phyloP scores from a whole-genome alignment of 1,140 invertebrate genomes.

The Drosophila gunungcola region DNA sequence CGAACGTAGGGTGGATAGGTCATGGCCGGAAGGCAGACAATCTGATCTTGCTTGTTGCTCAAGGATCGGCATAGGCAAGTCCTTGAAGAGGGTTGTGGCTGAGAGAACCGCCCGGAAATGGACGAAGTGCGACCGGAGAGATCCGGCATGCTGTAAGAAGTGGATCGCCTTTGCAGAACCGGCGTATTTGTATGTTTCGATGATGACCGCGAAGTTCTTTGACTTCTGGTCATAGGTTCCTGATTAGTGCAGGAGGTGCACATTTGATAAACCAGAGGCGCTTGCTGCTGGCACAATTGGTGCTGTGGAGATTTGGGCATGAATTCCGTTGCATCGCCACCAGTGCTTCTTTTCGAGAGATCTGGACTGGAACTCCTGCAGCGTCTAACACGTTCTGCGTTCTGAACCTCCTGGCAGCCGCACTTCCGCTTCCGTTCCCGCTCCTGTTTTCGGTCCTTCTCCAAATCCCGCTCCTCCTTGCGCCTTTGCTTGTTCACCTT shows the following conservation, averaged over 20 bases:
- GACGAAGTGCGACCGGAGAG: conserved; percentile 9
- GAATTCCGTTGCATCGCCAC: neutral
- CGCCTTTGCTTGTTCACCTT: neutral
- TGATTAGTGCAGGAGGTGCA: neutral
- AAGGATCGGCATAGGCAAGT: neutral
- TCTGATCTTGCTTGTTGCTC: neutral
- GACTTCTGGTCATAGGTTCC: neutral
- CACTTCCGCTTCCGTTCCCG: conserved; percentile 8
- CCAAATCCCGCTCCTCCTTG: conserved; percentile 3
- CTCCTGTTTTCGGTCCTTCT: neutral
- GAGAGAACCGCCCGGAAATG: neutral
- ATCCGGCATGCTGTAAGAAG: conserved; percentile 55
- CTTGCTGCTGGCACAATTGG: conserved; percentile 52
- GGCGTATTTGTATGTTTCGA: neutral
- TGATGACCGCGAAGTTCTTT: neutral
- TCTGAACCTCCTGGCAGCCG: neutral
- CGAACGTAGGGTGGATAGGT: conserved; percentile 16
- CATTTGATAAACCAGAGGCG: conserved; percentile 17
- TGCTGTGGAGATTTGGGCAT: conserved; percentile 27
- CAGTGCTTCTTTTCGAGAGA: neutral
- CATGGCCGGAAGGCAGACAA: conserved; percentile 11
- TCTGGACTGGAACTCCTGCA: conserved; percentile 12
- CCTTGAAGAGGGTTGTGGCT: neutral
- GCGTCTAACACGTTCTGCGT: neutral
- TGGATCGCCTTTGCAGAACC: neutral